Evolutionary conservation across 2,888 invertebrate genomes (phyloP).

Genomic region (Timema cristinae): DNA sequence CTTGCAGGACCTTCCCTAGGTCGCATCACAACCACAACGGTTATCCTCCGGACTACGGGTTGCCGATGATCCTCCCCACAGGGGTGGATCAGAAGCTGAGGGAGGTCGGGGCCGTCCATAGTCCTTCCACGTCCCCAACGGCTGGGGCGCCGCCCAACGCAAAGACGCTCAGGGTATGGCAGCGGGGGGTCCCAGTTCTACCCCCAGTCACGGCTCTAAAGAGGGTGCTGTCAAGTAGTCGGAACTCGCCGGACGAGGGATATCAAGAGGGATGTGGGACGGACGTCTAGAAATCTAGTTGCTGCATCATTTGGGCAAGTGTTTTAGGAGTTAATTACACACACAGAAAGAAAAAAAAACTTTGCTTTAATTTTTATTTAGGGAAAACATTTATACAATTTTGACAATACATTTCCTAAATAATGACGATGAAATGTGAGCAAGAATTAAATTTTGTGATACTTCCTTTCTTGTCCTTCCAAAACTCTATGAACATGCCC

Average conservation of each 20-base stretch:
- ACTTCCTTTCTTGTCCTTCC: too few species aligned
- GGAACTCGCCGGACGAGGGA: slow-evolving; percentile 86
- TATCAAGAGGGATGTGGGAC: slow-evolving; percentile 92
- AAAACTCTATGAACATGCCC: too few species aligned
- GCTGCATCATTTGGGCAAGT: too few species aligned
- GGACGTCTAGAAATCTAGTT: slow-evolving; percentile 62
- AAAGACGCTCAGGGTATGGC: slow-evolving; percentile 83
- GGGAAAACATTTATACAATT: too few species aligned
- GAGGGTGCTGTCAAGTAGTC: slow-evolving; percentile 74
- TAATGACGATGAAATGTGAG: too few species aligned
- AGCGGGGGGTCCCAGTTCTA: slow-evolving; percentile 78
- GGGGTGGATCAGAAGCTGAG: slow-evolving; percentile 43
- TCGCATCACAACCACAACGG: slow-evolving; percentile 48
- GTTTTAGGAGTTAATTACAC: too few species aligned
- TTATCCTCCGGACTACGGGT: slow-evolving; percentile 74
- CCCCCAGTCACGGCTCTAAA: slow-evolving; percentile 83
- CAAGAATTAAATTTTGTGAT: too few species aligned
- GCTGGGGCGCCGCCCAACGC: slow-evolving; percentile 51
- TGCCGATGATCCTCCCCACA: slow-evolving; percentile 53
- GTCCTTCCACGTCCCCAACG: slow-evolving; percentile 38
- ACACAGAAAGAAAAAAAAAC: too few species aligned
- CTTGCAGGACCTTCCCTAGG: slow-evolving; percentile 59
- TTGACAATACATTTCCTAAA: too few species aligned
- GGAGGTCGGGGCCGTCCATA: slow-evolving; percentile 37
- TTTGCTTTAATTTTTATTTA: too few species aligned